Base-by-base conservation (phyloP, 2,113 vertebrate species). In the Galbula dea region DNA sequence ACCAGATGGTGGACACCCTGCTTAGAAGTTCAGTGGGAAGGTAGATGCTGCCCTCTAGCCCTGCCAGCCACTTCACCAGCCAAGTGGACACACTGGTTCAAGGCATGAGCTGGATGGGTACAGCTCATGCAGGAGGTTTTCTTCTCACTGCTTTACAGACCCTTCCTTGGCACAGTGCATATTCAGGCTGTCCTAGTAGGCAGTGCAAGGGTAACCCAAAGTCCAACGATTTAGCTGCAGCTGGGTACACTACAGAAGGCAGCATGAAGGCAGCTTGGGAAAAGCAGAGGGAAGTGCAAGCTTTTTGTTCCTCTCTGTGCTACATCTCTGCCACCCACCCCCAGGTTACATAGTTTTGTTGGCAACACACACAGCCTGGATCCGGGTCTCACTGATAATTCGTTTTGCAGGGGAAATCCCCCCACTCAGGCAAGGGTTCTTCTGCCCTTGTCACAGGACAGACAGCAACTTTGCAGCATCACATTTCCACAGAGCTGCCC, bases 301-400 rank as follows among this genome's bases (percentile, higher is more conserved):
- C 34, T 24, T 49, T 27, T 2, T 0, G 0, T 9, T 68, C 19
- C 12, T 54, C 49, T 54, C 1, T 0, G 15, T 36, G 24, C 13
- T 32, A 12, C 39, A 10, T 22, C 36, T n/a, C 6, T 52, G 37
- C 4, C 8, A 24, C n/a, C 18, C 58, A 17, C 10, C 32, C 18
- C 12, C 63, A 45, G 26, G 8, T 10, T 20, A 52, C 30, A 6
- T 66, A 9, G 36, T 69, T 85, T 34, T n/a, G 7, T 43, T 83
- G 73, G 39, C n/a, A 59, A 8, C 16, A 16, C 48, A 51, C 41
- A 39, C 1, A 3, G 58, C 14, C 41, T 32, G 32, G 16, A 58
- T 73, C 13, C 37, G 22, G 4, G 7, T 51, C 43, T 34, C 68
- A 75, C 49, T 63, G 51, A 18, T 27, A 77, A 22, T 3, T 67